These are phyloP conservation scores for Tauraco erythrolophus DNA, from an alignment of 2,113 vertebrate genomes.

Conservation along the genomic window DNA sequence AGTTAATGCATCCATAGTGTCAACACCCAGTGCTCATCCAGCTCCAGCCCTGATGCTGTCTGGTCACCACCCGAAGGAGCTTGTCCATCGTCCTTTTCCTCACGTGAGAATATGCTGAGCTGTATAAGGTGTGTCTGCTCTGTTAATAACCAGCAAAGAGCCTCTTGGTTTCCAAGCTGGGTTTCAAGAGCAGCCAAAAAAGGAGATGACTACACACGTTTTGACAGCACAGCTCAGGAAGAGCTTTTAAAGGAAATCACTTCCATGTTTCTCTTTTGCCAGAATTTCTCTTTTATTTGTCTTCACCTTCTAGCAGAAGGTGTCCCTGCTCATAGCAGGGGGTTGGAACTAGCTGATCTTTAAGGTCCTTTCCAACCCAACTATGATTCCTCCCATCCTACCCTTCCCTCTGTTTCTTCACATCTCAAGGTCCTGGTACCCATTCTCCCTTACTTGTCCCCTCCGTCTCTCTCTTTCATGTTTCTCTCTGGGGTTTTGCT, in stretches of 20 bases:
- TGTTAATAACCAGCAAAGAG: not conserved
- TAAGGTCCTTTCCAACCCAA: too few species aligned
- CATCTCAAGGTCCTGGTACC: not conserved
- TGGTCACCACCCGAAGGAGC: not conserved
- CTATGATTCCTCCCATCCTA: not conserved
- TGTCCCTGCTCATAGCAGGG: too few species aligned
- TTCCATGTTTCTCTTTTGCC: not conserved
- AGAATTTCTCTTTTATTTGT: not conserved
- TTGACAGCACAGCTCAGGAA: not conserved
- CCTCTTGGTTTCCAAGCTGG: not conserved
- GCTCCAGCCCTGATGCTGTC: not conserved
- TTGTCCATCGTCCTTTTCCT: too few species aligned
- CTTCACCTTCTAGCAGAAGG: not conserved
- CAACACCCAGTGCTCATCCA: not conserved
- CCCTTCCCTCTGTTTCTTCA: not conserved
- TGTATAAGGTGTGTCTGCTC: not conserved
- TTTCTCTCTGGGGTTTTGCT: not conserved
- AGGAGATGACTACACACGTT: not conserved
- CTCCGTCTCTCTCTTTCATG: not conserved
- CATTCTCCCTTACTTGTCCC: not conserved
- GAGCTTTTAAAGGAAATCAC: not conserved
- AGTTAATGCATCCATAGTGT: not conserved
- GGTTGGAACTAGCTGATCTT: too few species aligned
- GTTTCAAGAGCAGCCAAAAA: not conserved
- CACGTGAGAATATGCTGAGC: not conserved